Evolutionary conservation across 2,797 vertebrate genomes (phyloP).

Genomic region (Gambelia wislizenii): DNA sequence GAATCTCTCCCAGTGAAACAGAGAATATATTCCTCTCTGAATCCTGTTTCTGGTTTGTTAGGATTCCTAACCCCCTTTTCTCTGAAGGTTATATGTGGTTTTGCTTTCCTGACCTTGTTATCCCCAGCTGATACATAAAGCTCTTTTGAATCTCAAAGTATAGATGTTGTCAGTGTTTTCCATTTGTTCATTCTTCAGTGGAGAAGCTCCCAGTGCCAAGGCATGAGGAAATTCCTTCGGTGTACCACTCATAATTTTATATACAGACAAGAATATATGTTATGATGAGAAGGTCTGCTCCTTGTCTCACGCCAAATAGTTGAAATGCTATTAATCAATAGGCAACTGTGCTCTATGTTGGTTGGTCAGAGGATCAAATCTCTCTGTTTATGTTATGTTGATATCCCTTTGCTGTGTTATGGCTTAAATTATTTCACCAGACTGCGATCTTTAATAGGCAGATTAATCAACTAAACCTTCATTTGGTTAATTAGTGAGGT

Average conservation of each 20-base stretch:
- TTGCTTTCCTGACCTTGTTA: neutral
- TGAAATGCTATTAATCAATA: neutral
- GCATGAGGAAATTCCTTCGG: neutral
- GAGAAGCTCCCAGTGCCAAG: neutral
- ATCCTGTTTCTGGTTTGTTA: neutral
- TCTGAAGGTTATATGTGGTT: neutral
- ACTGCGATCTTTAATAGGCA: neutral
- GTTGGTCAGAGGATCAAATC: neutral
- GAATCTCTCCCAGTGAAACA: neutral
- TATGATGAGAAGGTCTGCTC: neutral
- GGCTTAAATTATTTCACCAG: slow-evolving; percentile 4
- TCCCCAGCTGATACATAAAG: too few species aligned
- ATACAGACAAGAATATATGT: neutral
- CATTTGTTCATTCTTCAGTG: neutral
- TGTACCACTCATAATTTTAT: neutral
- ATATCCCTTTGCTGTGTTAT: neutral
- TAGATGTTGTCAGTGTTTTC: neutral
- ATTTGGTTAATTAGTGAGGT: slow-evolving; percentile 13
- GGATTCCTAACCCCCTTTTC: neutral
- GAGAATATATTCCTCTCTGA: neutral
- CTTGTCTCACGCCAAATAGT: neutral
- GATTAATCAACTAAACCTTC: slow-evolving; percentile 23
- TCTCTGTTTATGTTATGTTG: slow-evolving; percentile 8
- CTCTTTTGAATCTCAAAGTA: neutral
- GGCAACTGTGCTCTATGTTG: neutral